A percentile compares a stretch with the other conserved stretches of the same genome.
phyloP scores from a whole-genome alignment of 1,140 invertebrate species.

The Teleogryllus occipitalis region DNA sequence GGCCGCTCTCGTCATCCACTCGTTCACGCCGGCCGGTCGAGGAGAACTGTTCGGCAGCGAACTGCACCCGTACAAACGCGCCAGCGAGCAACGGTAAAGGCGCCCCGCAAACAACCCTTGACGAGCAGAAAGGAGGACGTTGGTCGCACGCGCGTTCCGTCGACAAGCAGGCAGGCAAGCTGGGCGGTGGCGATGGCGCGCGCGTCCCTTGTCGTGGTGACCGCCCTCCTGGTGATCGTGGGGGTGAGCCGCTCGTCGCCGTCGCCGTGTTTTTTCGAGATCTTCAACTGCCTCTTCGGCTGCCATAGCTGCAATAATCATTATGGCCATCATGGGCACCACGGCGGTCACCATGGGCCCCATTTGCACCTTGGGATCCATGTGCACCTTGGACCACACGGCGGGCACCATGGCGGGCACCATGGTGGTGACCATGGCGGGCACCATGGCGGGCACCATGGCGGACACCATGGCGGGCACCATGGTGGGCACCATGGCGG shows the following conservation, averaged over 20 bases:
- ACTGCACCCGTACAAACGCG: neutral
- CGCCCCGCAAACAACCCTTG: neutral
- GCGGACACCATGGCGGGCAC: too few relatives aligned
- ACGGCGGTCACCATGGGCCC: conserved; percentile 32
- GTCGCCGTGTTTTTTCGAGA: conserved; percentile 32
- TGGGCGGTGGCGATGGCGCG: neutral
- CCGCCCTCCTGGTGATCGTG: neutral
- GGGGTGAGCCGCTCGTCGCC: conserved; percentile 3
- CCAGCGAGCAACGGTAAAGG: neutral
- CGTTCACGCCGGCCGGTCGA: too few relatives aligned
- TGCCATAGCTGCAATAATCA: conserved; percentile 33
- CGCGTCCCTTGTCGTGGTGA: neutral
- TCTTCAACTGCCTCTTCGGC: conserved; percentile 24
- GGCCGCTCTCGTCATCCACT: too few relatives aligned
- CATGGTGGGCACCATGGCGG: too few relatives aligned
- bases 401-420: too few relatives aligned
- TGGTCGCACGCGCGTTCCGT: neutral
- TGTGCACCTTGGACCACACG: too few relatives aligned
- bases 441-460: too few relatives aligned
- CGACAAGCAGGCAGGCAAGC: neutral
- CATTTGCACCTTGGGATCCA: conserved; percentile 33
- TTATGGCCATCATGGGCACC: conserved; percentile 33
- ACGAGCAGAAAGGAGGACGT: neutral
- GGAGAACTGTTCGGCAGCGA: too few relatives aligned
- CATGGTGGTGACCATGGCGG: too few relatives aligned